Evolutionary conservation across 2,797 vertebrate species (phyloP), one percentile per base, ranked within the genome.

Genomic region (Emys orbicularis): DNA sequence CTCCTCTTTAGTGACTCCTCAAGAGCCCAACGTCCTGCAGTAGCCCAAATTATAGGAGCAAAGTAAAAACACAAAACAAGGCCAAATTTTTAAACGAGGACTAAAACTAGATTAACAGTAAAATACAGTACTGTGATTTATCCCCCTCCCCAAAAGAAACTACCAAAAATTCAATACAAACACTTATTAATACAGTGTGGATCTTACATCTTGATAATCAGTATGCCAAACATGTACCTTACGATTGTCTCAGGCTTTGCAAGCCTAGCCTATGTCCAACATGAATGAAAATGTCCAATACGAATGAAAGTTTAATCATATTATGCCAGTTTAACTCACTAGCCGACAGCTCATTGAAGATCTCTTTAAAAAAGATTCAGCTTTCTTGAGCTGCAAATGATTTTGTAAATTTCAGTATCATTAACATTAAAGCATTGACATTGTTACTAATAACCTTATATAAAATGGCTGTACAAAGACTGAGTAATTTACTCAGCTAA

Each of bases 331-430:
- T 47, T 50, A 25, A 41, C 23, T 79, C 1, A 47, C 49, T 47
- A 25, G 5, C 3, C 56, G 72, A 34, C 4, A 87, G 8, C 1
- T 2, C 3, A 86, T 12, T 5, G 7, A 1, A n/a, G 0, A 8
- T 81, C 83, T 74, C 1, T 16, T 31, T 79, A 49, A 83, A 91
- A 74, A 59, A 1, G 0, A 31, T 57, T 1, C 77, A 19, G 1
- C 4, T 61, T 87, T 94, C 53, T 90, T 18, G 89, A 95, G 4
- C 81, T 7, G 56, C 8, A 80, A 34, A 5, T 59, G 4, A 54
- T 5, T 79, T 5, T 80, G 19, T 8, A 77, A 76, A 76, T 76
- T 76, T 29, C 37, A 44, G 86, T 0, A 85, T 79, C 86, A 94
- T 8, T 83, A 56, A 27, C 0, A 52, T n/a, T 1, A 84, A 89